Evolutionary conservation across 2,888 invertebrate species (phyloP).

Genomic region (Elegia similella): DNA sequence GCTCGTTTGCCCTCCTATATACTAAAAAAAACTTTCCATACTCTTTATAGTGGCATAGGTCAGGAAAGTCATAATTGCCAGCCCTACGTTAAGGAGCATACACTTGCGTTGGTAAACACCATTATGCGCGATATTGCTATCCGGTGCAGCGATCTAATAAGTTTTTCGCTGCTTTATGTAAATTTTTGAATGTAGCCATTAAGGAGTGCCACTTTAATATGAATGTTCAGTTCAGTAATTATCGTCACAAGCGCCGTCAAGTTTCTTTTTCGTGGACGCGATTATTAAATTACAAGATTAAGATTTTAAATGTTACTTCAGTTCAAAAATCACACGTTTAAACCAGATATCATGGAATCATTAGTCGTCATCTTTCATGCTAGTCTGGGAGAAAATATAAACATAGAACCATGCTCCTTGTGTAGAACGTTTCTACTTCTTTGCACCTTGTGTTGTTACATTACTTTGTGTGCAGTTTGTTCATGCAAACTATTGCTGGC

Average conservation of each 20-base stretch:
- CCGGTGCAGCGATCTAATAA: conserved; percentile 42
- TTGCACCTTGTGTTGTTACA: no score
- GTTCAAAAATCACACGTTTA: no score
- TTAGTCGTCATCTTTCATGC: no score
- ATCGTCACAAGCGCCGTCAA: background rate
- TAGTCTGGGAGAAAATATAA: no score
- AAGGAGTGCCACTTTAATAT: conserved; percentile 14
- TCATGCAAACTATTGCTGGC: no score
- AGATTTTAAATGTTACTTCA: no score
- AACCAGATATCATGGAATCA: no score
- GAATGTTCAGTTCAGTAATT: conserved; percentile 6
- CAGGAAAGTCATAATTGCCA: background rate
- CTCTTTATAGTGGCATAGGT: background rate
- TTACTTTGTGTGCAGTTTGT: no score
- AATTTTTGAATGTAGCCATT: conserved; percentile 23
- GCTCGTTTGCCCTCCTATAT: no score
- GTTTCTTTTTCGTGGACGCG: background rate
- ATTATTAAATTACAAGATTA: background rate
- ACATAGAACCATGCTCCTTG: no score
- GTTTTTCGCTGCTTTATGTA: conserved; percentile 29
- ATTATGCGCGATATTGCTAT: conserved; percentile 42
- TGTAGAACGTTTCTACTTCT: no score
- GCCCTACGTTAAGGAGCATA: conserved; percentile 37
- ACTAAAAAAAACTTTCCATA: background rate
- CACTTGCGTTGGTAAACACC: conserved; percentile 55